A percentile compares a stretch with the other conserved stretches of the same genome.
phyloP scores from a whole-genome alignment of 2,113 vertebrate genomes.

The Lipotes vexillifer region DNA sequence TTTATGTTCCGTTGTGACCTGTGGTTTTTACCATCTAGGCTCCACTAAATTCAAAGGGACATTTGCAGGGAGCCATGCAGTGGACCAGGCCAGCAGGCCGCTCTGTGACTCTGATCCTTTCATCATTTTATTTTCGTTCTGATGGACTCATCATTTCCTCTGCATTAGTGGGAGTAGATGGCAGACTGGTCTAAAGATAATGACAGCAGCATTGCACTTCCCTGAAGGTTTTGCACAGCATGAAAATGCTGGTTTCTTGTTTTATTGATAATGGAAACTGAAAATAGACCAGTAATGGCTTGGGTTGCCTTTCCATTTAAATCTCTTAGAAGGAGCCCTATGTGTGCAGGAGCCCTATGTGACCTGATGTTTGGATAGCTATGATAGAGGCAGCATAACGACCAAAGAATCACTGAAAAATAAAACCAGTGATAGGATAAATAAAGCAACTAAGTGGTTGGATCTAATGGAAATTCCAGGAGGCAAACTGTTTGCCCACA shows the following conservation, averaged over 20 bases:
- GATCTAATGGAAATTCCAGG: constrained; percentile 52
- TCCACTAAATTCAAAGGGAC: constrained; percentile 55
- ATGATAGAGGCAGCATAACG: constrained; percentile 28
- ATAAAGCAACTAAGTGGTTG: constrained; percentile 43
- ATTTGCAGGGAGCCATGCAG: background rate
- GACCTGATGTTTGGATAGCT: constrained; percentile 52
- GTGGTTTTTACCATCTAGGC: constrained; percentile 33
- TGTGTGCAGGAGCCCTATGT: background rate
- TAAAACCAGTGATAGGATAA: constrained; percentile 47
- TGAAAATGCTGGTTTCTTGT: constrained; percentile 50
- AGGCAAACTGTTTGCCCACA: constrained; percentile 14
- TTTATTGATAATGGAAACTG: constrained; percentile 57
- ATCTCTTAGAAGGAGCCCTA: constrained; percentile 35
- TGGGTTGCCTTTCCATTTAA: constrained; percentile 57
- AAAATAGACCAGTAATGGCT: constrained; percentile 39
- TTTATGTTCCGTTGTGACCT: constrained; percentile 59
- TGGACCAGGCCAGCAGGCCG: background rate
- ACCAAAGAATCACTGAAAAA: constrained; percentile 52
- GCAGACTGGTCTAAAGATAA: constrained; percentile 39
- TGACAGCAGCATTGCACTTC: constrained; percentile 11
- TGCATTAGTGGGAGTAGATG: background rate
- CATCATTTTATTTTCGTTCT: constrained; percentile 41
- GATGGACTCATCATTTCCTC: constrained; percentile 34
- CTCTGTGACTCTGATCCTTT: background rate
- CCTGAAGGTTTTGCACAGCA: constrained; percentile 4